Conservation (phyloP, 2,113 vertebrate genomes). For the Mustela lutreola region DNA sequence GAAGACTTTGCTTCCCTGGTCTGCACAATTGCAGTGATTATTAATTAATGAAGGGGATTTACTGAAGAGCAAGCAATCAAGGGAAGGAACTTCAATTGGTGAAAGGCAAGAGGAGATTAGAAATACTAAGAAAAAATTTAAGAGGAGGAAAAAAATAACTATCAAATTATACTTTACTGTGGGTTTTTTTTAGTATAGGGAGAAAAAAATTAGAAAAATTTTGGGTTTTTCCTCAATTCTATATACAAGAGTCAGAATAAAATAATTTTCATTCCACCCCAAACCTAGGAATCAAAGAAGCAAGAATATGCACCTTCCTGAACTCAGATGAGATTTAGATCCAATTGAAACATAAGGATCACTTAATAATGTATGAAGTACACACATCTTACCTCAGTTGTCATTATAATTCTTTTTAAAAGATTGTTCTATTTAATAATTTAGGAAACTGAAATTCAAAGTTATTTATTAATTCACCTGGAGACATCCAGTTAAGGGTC, state of each 20-base stretch:
- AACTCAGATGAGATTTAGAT: background rate
- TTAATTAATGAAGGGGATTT: background rate
- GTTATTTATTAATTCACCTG: background rate
- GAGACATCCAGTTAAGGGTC: background rate
- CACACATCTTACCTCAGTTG: background rate
- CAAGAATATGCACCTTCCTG: background rate
- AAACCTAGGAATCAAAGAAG: background rate
- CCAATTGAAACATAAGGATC: background rate
- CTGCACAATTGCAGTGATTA: background rate
- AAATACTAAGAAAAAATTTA: background rate
- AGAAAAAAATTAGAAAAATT: background rate
- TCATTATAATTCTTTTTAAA: background rate
- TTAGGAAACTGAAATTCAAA: background rate
- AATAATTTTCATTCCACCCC: background rate
- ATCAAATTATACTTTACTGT: background rate
- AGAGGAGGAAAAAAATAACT: background rate
- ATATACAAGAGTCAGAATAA: background rate
- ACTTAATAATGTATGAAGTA: background rate
- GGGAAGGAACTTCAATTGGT: background rate
- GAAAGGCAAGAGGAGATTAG: background rate
- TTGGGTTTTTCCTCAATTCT: background rate
- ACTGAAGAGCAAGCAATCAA: background rate
- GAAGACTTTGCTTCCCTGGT: background rate
- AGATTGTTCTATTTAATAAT: background rate
- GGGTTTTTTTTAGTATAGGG: background rate